Base-by-base conservation (phyloP, 1,140 invertebrate genomes). In the Trachymyrmex septentrionalis region DNA sequence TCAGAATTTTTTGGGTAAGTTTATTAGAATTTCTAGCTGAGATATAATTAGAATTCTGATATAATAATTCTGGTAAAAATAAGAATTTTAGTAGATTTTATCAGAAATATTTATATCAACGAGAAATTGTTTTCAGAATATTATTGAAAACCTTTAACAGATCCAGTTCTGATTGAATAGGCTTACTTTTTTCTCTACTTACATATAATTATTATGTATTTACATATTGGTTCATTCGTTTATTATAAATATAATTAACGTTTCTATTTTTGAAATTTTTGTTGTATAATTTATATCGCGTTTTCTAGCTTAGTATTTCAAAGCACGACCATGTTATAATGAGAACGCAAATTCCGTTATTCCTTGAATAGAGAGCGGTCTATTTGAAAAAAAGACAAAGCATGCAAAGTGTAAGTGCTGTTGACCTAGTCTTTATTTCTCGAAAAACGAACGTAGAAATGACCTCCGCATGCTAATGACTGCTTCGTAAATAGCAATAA, bases 371-470 rank as follows among this genome's bases (percentile, higher is more conserved):
- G 27, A 21, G 73, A 61, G 30, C 55, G 34, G 16, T 44, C 44
- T 76, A 34, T 76, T 76, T 44, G 10, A 78, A 50, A 61, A 64
- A 66, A 63, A 64, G 30, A 21, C 14, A 78, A 64, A 21, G 24
- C 50, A 48, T 50, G 9, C 16, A 78, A 66, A 78, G 27, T 30
- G 38, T 24, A 30, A 63, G 44, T 50, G 30, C 59, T 64, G 12
- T 50, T 64, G 38, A 78, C 44, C 73, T n/a, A 57, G 14, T 76
- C 73, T 48, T 77, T 63, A 38, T 64, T 77, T 53, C 24, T 78
- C 44, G 61, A 78, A 64, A 78, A 63, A 59, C 21, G 21, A 77
- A 63, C 9, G 19, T 19, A 34, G 16, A 16, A 78, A 64, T 66
- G 61, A 64, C 59, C 44, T 34, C 16, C 16, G 61, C 24, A 16